phyloP scores from a whole-genome alignment of 92 coral and sea anemone species.

The Palythoa grandis region DNA sequence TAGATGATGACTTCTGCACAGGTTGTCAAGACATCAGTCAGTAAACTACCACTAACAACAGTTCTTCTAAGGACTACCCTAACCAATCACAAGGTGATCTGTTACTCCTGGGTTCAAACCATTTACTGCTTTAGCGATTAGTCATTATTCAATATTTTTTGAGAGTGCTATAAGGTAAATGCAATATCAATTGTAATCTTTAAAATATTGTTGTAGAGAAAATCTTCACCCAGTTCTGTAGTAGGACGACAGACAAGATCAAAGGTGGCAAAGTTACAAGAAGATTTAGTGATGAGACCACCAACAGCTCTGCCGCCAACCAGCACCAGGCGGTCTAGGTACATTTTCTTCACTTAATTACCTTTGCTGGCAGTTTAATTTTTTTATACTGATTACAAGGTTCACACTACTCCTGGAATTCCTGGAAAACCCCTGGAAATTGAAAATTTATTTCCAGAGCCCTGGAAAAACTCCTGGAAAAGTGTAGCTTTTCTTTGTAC shows the following conservation, averaged over 20 bases:
- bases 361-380: background rate
- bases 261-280: constrained; percentile 17
- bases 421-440: background rate
- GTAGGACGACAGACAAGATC: constrained; percentile 33
- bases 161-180: background rate
- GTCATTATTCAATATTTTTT: background rate
- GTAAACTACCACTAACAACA: too few species aligned
- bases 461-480: too few species aligned
- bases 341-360: background rate
- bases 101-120: too few species aligned
- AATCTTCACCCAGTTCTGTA: constrained; percentile 30
- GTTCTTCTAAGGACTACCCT: too few species aligned
- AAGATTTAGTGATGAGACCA: constrained; percentile 15
- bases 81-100: too few species aligned
- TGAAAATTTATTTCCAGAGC: too few species aligned
- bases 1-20: too few species aligned
- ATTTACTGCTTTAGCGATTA: too few species aligned
- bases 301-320: constrained; percentile 6
- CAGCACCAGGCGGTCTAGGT: constrained; percentile 33
- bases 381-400: background rate
- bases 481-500: too few species aligned
- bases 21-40: too few species aligned
- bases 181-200: background rate
- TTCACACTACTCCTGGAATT: background rate
- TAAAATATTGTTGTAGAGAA: constrained; percentile 19